Base-by-base conservation (phyloP, 2,113 vertebrate genomes). In the Sapayoa aenigma region DNA sequence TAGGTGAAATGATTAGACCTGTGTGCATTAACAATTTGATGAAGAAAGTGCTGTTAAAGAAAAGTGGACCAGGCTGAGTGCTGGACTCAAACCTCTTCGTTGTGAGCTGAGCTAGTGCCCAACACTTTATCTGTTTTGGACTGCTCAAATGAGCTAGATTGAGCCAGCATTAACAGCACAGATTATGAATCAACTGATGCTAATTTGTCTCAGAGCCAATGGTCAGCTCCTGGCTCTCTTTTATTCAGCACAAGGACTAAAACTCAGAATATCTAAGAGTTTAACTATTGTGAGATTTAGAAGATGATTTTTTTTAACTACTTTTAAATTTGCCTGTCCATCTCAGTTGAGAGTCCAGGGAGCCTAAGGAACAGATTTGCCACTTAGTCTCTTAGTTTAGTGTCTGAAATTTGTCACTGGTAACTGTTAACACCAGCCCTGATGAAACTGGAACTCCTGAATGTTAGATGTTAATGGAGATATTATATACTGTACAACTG, bases 121-220 rank as follows among this genome's bases (percentile, higher is more conserved):
- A 55, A 25, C 12, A 21, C 22, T 55, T 66, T 6, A 35, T 49
- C 7, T 41, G 4, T 49, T 94, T 71, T 81, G 52, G 16, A 47
- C 55, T 91, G 9, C 12, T 77, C 28, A 33, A 87, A 1, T n/a
- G 56, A 69, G 14, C 5, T 52, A 14, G 10, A 4, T 9, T 31
- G 37, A 9, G n/a, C 8, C 23, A 85, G 7, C 21, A 23, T 11
- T 58, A 28, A 53, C 41, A 74, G 10, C 15, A 53, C 0, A 0
- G 35, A 19, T 75, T 47, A 53, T 0, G 0, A 83, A n/a, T 58
- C 25, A 84, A 10, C 14, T 49, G 4, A 4, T 42, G 33, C 9
- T 63, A 84, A 73, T 6, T n/a, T 39, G 35, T 28, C 31, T 59
- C 33, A 39, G 12, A 59, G 6, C 6, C 4, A n/a, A 2, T 13